Percentiles rank a stretch among this genome's conserved stretches.
Evolutionary conservation across 2,113 vertebrate species (phyloP).

Genomic region (Pygoscelis antarcticus): DNA sequence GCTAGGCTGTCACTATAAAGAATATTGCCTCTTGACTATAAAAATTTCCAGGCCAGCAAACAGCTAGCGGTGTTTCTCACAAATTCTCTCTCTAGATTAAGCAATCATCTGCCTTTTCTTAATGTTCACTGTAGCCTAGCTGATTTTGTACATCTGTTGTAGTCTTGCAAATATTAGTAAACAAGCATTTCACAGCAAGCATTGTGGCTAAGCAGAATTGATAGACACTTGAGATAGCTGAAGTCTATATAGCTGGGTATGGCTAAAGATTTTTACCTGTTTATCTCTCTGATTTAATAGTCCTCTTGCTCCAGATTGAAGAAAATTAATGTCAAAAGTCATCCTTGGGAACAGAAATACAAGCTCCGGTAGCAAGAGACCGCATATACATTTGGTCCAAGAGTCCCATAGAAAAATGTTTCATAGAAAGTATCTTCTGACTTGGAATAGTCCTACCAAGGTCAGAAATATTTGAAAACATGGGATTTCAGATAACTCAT

Average conservation of each 20-base stretch:
- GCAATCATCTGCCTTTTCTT: constrained; percentile 49
- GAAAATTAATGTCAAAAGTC: neutral
- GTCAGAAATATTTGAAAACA: neutral
- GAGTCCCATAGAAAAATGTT: neutral
- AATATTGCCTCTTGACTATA: neutral
- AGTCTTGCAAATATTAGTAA: constrained; percentile 61
- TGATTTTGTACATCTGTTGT: constrained; percentile 59
- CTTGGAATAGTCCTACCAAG: neutral
- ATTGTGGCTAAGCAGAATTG: constrained; percentile 1
- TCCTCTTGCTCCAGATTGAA: neutral
- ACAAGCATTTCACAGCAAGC: constrained; percentile 12
- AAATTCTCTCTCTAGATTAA: constrained; percentile 10
- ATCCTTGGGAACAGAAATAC: neutral
- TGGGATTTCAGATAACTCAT: neutral
- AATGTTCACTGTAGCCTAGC: constrained; percentile 37
- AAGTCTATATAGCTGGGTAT: neutral
- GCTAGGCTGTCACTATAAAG: neutral
- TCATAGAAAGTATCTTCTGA: neutral
- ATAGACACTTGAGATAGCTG: neutral
- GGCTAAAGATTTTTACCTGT: neutral
- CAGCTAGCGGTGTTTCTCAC: constrained; percentile 15
- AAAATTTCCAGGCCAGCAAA: neutral
- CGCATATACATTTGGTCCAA: neutral
- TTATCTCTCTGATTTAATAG: neutral
- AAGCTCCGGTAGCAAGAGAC: neutral